These are phyloP conservation scores for Momotus momota DNA, from an alignment of 2,797 vertebrate species.

Conservation along the genomic window DNA sequence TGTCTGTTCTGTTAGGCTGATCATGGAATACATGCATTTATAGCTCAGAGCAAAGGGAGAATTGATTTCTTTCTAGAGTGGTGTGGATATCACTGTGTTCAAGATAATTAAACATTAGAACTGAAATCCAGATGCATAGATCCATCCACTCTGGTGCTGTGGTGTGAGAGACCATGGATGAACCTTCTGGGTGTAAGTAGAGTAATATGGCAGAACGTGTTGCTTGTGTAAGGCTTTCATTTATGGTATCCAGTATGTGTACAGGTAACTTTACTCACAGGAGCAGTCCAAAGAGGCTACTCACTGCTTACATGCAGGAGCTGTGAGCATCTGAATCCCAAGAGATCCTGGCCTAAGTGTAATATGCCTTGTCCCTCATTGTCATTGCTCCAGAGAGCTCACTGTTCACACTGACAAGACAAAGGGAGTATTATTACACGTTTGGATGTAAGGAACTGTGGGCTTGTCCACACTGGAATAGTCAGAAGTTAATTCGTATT, in stretches of 20 bases:
- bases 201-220: not conserved
- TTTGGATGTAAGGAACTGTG: not conserved
- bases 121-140: not conserved
- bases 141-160: not conserved
- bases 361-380: not conserved
- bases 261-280: not conserved
- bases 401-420: not conserved
- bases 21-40: not conserved
- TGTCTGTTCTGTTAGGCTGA: constrained; percentile 3
- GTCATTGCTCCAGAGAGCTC: not conserved
- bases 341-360: not conserved
- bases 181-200: not conserved
- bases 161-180: not conserved
- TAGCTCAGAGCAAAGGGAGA: constrained; percentile 1
- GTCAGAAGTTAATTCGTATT: not conserved
- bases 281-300: not conserved
- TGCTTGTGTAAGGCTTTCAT: not conserved
- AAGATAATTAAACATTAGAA: not conserved
- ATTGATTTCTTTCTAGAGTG: not conserved
- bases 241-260: not conserved
- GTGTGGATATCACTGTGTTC: not conserved
- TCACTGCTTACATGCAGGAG: not conserved
- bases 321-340: not conserved
- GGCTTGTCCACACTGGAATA: not conserved
- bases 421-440: not conserved